These are phyloP conservation scores for Opisthocomus hoazin DNA, from an alignment of 2,113 vertebrate species.

Conservation along the genomic window DNA sequence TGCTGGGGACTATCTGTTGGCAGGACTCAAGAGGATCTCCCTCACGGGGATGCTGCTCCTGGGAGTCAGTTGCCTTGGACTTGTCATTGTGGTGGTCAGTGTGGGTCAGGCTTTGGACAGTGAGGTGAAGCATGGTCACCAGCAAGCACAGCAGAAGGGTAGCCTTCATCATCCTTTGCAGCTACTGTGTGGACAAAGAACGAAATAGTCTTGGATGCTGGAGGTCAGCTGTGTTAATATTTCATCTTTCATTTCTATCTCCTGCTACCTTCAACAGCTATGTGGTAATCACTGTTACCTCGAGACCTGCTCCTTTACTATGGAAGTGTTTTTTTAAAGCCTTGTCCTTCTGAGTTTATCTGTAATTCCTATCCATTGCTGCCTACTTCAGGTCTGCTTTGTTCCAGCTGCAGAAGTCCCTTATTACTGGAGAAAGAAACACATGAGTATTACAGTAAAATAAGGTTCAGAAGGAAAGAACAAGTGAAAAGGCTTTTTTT, in stretches of 20 bases:
- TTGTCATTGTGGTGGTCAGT: neutral
- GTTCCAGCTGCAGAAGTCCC: neutral
- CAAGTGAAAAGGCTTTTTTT: neutral
- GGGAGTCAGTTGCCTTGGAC: neutral
- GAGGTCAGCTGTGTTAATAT: neutral
- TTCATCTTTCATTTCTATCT: neutral
- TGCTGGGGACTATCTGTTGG: slow-evolving; percentile 39
- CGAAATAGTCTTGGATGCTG: neutral
- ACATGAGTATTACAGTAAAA: neutral
- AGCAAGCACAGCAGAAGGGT: neutral
- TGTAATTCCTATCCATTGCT: neutral
- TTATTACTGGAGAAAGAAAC: neutral
- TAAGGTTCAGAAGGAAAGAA: neutral
- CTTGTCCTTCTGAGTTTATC: neutral
- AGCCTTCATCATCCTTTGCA: neutral
- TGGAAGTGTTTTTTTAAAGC: neutral
- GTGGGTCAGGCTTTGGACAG: neutral
- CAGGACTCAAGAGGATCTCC: neutral
- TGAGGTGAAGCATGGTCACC: neutral
- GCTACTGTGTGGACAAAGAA: neutral
- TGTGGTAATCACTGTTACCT: neutral
- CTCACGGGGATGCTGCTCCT: neutral
- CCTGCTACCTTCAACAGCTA: neutral
- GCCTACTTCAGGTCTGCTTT: neutral
- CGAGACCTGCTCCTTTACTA: neutral